phyloP scores from a whole-genome alignment of 2,888 invertebrate species.

The Volucella zonaria region DNA sequence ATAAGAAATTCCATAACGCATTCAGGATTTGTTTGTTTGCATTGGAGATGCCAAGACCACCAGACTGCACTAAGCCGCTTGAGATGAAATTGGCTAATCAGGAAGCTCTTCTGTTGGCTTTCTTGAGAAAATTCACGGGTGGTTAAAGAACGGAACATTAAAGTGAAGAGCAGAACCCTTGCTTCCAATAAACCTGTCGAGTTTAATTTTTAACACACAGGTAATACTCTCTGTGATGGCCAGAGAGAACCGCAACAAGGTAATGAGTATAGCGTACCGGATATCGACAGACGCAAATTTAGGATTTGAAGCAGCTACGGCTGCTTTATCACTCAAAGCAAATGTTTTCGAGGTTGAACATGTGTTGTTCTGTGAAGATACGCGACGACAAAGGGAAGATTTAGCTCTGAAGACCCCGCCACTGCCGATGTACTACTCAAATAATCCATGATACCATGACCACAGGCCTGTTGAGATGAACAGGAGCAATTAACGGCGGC shows the following conservation, averaged over 20 bases:
- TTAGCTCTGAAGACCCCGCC: conserved; percentile 94
- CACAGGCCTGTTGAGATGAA: conserved; percentile 76
- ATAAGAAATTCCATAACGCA: conserved; percentile 94
- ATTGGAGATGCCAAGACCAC: conserved; percentile 96
- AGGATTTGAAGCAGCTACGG: conserved; percentile 98
- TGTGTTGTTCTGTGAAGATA: conserved; percentile 97
- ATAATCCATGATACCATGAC: too few species aligned
- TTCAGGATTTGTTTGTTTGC: conserved; percentile 97
- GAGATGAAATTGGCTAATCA: conserved; percentile 97
- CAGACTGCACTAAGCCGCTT: conserved; percentile 97
- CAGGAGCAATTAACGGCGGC: conserved; percentile 66
- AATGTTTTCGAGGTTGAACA: conserved; percentile 99
- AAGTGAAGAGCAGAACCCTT: conserved; percentile 96
- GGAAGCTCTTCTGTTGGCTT: conserved; percentile 94
- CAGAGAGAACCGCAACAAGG: conserved; percentile 82
- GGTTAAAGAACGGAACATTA: conserved; percentile 92
- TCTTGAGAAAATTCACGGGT: conserved; percentile 95
- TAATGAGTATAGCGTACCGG: conserved; percentile 82
- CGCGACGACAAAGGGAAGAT: conserved; percentile 95
- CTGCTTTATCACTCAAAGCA: conserved; percentile 96
- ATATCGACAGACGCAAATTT: conserved; percentile 90
- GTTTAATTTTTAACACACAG: conserved; percentile 97
- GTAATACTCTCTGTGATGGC: conserved; percentile 87
- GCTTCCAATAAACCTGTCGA: conserved; percentile 95
- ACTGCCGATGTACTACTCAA: conserved; percentile 92